phyloP scores from a whole-genome alignment of 2,888 invertebrate genomes.

The Lottia scabra region DNA sequence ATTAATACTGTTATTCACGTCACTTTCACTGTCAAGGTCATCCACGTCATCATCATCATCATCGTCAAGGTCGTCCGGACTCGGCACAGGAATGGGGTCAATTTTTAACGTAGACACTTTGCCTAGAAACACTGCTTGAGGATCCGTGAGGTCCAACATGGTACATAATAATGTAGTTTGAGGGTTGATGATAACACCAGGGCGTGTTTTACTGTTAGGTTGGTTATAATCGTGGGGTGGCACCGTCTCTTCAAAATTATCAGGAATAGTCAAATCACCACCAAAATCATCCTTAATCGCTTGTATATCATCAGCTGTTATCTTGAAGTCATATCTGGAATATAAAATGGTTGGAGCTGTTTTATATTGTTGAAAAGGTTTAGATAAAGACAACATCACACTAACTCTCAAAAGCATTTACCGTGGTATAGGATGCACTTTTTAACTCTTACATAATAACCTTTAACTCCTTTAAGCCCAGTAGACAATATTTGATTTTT shows the following conservation, averaged over 20 bases:
- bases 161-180: slow-evolving; percentile 72
- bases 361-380: too few relatives aligned
- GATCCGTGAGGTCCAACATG: slow-evolving; percentile 82
- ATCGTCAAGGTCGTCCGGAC: slow-evolving; percentile 13
- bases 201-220: slow-evolving; percentile 21
- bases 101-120: slow-evolving; percentile 39
- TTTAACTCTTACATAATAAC: too few relatives aligned
- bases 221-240: slow-evolving; percentile 71
- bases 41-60: slow-evolving; percentile 40
- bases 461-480: too few relatives aligned
- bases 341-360: too few relatives aligned
- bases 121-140: slow-evolving; percentile 70
- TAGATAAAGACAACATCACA: too few relatives aligned
- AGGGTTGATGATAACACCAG: slow-evolving; percentile 66
- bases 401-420: too few relatives aligned
- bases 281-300: slow-evolving; percentile 77
- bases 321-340: slow-evolving; percentile 80
- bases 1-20: neutral
- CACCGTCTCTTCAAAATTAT: slow-evolving; percentile 84
- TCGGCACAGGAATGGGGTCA: neutral
- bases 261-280: slow-evolving; percentile 78
- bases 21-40: slow-evolving; percentile 21
- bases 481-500: too few relatives aligned
- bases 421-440: too few relatives aligned
- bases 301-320: slow-evolving; percentile 81